phyloP scores from a whole-genome alignment of 2,113 vertebrate genomes.

The Rhineura floridana region DNA sequence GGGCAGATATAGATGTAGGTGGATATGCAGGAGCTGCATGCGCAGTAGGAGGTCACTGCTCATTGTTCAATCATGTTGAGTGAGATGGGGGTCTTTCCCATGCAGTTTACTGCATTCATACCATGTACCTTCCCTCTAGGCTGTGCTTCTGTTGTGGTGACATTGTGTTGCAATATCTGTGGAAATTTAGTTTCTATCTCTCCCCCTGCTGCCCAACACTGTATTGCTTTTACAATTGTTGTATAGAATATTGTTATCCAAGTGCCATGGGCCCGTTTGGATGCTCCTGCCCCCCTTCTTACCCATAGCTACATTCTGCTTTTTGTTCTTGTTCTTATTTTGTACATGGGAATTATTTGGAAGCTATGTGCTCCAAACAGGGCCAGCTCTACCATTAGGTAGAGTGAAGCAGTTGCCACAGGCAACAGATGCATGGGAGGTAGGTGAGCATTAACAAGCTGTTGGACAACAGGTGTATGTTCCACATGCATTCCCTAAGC shows the following conservation, averaged over 20 bases:
- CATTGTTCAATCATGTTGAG: background rate
- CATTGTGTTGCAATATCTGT: background rate
- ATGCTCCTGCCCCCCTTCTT: background rate
- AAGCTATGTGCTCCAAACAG: background rate
- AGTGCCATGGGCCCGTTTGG: background rate
- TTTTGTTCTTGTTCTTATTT: background rate
- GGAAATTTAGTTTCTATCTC: background rate
- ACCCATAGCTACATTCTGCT: background rate
- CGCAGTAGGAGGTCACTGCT: background rate
- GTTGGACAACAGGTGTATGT: no score
- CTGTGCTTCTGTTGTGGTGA: background rate
- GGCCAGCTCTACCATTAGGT: no score
- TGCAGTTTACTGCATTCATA: background rate
- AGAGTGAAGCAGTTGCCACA: background rate
- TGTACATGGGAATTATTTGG: background rate
- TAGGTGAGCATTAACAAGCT: background rate
- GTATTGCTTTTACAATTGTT: background rate
- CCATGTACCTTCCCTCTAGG: background rate
- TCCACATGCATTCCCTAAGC: no score
- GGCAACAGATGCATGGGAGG: background rate
- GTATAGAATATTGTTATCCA: background rate
- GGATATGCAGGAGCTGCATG: background rate
- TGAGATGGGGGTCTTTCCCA: background rate
- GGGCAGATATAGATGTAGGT: fast-evolving
- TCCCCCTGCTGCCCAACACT: background rate